phyloP scores from a whole-genome alignment of 2,888 invertebrate genomes.

The Pandemis heparana region DNA sequence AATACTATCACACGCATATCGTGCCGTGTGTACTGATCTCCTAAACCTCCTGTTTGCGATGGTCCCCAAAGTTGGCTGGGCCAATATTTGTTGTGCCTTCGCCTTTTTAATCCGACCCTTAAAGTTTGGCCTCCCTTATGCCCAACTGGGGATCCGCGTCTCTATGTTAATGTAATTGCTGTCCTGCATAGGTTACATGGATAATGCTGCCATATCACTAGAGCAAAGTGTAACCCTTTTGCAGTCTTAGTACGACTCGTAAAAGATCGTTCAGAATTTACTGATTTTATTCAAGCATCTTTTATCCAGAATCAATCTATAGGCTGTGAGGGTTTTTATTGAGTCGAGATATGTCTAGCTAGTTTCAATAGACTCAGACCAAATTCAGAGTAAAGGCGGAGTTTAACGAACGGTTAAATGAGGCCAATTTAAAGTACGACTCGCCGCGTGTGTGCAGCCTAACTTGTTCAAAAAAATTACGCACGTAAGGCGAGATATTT shows the following conservation, averaged over 20 bases:
- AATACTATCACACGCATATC: conserved; percentile 7
- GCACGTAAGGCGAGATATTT: no score
- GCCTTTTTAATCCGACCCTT: conserved; percentile 67
- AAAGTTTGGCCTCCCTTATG: conserved; percentile 29
- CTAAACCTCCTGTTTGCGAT: conserved; percentile 58
- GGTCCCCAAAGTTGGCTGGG: conserved; percentile 61
- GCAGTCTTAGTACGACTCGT: background rate
- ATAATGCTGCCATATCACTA: background rate
- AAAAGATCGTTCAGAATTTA: background rate
- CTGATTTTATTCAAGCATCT: no score
- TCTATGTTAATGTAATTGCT: conserved; percentile 26
- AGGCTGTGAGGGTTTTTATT: no score
- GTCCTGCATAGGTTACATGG: conserved; percentile 3
- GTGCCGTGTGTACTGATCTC: conserved; percentile 45
- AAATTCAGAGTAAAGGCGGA: no score
- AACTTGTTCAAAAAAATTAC: no score
- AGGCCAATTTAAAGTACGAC: no score
- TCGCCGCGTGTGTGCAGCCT: no score
- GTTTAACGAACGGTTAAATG: no score
- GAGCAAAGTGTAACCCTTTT: background rate
- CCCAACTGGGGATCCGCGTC: background rate
- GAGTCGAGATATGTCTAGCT: no score
- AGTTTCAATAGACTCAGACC: no score
- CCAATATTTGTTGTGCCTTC: conserved; percentile 71
- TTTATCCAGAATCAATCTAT: no score